Evolutionary conservation across 2,888 invertebrate genomes (phyloP), one percentile per base, ranked within the genome.

Genomic region (Magallana nippona): DNA sequence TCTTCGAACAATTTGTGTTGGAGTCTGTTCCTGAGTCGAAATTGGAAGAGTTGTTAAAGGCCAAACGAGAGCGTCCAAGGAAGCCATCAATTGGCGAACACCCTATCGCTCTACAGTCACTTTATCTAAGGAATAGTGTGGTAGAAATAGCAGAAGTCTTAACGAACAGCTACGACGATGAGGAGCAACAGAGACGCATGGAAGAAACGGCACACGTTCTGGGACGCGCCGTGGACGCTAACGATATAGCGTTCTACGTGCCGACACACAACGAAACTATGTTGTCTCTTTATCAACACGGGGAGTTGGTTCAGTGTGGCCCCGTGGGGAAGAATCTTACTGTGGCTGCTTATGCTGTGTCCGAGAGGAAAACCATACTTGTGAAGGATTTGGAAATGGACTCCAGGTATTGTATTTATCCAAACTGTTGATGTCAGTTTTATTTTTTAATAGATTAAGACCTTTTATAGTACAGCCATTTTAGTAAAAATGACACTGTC

Each of bases 271-370:
- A 87, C 71, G 88, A 87, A 57, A 86, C 81, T 17, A 87, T 86
- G 58, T 57, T 89, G 32, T 82, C 84, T 55, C 19, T 87, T 17
- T 89, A 84, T 58, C 79, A 83, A 71, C 84, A 87, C 1, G 79
- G 78, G 11, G 60, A 80, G 5, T 78, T 86, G 1, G 82, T 86
- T 55, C 85, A 83, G 15, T 88, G 88, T 62, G 90, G 90, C 17
- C 89, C 89, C 10, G 84, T 87, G 5, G 89, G 89, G 3, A 82
- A 79, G n/a, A 83, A 84, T 5, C 71, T 87, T 80, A 90, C 90
- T 10, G 89, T 90, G 5, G 89, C 90, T 10, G 89, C 89, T 3
- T 88, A 89, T 83, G 90, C 88, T 11, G 89, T 88, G 10, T 27
- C 83, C 10, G 89, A 88, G 22, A 86, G 85, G 79, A 86, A 86